Evolutionary conservation across 2,797 vertebrate genomes (phyloP), one percentile per base, ranked within the genome.

Genomic region (Champsocephalus esox): DNA sequence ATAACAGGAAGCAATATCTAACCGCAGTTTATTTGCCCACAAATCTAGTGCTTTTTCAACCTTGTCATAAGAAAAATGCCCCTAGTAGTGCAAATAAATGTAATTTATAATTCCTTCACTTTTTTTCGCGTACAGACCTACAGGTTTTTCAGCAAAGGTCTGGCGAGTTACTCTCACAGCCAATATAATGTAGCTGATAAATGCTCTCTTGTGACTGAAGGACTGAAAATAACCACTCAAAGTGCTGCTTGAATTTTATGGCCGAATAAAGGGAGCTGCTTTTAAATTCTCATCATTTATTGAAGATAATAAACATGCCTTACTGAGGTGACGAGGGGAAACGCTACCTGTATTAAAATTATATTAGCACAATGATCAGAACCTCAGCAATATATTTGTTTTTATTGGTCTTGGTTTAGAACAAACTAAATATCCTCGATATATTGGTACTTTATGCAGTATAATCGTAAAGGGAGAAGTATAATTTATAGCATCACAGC

Each of bases 171-270:
- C 54, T 41, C 41, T 78, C 24, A 49, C 57, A 44, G 21, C 5
- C 2, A 6, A 55, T 55, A 14, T 71, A 6, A 62, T 66, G 51
- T 32, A 71, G 17, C 12, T 49, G 70, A 48, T 73, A 66, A 73
- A 60, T 24, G 54, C 46, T 73, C 50, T 61, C 12, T 10, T 57
- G 19, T 60, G 21, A 68, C 5, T 51, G 13, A 41, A 54, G 52
- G n/a, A 16, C 49, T 66, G 50, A 66, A 55, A 45, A 66, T 67
- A 14, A 6, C 19, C 45, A 45, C 65, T 73, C 45, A 21, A 34
- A 16, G 21, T 52, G 50, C 65, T 66, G 5, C 52, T 74, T 70
- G 12, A 66, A 49, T 49, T 63, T 8, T 49, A 41, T 49, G 28
- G 52, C 43, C 63, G 44, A 19, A 28, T 62, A 19, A 69, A 50